A percentile compares a stretch with the other conserved stretches of the same genome.
These are phyloP conservation scores for Eurystomus glaucurus DNA, from an alignment of 2,797 vertebrate genomes.

Conservation along the genomic window DNA sequence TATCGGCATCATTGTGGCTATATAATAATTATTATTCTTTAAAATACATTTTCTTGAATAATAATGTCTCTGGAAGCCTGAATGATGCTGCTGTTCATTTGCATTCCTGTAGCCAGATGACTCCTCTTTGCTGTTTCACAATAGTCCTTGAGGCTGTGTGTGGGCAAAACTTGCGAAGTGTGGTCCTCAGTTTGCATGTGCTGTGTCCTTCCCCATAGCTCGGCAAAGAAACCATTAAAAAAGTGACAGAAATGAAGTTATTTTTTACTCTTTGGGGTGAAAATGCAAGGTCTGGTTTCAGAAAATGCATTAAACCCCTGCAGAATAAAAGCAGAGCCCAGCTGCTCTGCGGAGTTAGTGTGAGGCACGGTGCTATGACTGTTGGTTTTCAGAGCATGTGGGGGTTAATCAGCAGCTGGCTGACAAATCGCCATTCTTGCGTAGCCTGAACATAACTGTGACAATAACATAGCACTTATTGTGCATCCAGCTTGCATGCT, in stretches of 20 bases:
- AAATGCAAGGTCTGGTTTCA: neutral
- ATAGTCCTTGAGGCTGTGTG: neutral
- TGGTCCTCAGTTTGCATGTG: neutral
- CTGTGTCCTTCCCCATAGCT: neutral
- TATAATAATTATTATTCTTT: neutral
- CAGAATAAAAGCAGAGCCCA: neutral
- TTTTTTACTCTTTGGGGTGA: neutral
- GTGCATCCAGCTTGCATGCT: neutral
- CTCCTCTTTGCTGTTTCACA: neutral
- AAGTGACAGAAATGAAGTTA: neutral
- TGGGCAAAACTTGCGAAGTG: neutral
- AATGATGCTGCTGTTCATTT: neutral
- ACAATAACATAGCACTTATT: constrained; percentile 4
- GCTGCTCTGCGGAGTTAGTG: neutral
- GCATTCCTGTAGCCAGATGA: neutral
- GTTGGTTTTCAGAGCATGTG: neutral
- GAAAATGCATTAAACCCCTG: neutral
- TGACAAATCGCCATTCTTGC: neutral
- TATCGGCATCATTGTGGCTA: neutral
- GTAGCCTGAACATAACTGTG: constrained; percentile 23
- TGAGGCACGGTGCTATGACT: neutral
- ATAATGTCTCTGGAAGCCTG: neutral
- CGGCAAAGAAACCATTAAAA: neutral
- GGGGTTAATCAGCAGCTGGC: neutral
- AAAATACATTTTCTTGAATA: neutral